phyloP scores from a whole-genome alignment of 2,888 invertebrate species.

The Torymus auratus region DNA sequence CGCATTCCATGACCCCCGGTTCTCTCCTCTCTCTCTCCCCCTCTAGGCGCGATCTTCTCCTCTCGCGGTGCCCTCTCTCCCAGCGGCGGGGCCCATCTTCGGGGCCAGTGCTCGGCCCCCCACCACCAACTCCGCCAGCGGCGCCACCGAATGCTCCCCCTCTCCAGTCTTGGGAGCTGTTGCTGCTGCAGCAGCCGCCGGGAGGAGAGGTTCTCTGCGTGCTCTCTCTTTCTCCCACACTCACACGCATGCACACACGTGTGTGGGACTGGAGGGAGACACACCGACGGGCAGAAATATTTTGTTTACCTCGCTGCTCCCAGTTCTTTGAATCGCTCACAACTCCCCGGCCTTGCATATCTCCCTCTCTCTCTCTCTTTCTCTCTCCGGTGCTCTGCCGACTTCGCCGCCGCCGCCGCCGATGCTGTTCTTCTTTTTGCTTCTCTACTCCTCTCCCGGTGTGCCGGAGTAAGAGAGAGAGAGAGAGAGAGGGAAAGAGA shows the following conservation, averaged over 20 bases:
- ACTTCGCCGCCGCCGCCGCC: slow-evolving; percentile 33
- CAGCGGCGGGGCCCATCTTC: slow-evolving; percentile 58
- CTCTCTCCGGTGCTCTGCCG: slow-evolving; percentile 15
- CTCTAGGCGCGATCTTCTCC: slow-evolving; percentile 47
- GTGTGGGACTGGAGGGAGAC: slow-evolving; percentile 36
- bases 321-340: slow-evolving; percentile 74
- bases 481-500: background rate
- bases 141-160: slow-evolving; percentile 66
- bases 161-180: slow-evolving; percentile 20
- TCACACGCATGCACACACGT: slow-evolving; percentile 28
- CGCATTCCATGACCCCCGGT: slow-evolving; percentile 73
- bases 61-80: slow-evolving; percentile 36
- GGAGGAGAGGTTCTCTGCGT: background rate
- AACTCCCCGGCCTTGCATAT: slow-evolving; percentile 45
- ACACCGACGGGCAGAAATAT: slow-evolving; percentile 71
- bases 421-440: slow-evolving; percentile 3
- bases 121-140: slow-evolving; percentile 58
- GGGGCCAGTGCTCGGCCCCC: slow-evolving; percentile 50
- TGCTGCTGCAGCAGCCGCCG: background rate
- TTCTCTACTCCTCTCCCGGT: slow-evolving; percentile 3
- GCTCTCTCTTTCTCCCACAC: background rate
- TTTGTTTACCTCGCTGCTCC: slow-evolving; percentile 74
- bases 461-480: background rate
- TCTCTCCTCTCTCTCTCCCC: slow-evolving; percentile 33
- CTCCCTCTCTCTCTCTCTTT: slow-evolving; percentile 1